Evolutionary conservation across 2,888 invertebrate species (phyloP).

Genomic region (Tinea pellionella): DNA sequence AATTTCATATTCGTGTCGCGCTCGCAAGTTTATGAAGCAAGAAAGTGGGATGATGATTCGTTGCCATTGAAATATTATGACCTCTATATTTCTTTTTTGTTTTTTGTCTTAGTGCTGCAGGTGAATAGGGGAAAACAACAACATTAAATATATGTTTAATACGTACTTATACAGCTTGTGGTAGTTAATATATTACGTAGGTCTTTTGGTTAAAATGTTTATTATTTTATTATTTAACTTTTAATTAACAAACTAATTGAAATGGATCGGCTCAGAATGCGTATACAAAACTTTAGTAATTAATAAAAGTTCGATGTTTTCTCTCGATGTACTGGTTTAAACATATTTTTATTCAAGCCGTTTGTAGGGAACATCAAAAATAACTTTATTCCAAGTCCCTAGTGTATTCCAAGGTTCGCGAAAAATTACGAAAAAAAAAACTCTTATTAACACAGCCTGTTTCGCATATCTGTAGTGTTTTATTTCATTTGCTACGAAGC

Average conservation of each 20-base stretch:
- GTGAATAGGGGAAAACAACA: background rate
- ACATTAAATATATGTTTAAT: too few species aligned
- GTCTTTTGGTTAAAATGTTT: too few species aligned
- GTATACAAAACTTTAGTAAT: too few species aligned
- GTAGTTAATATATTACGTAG: too few species aligned
- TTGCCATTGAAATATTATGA: constrained; percentile 12
- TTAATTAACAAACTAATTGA: too few species aligned
- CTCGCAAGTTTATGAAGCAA: constrained; percentile 11
- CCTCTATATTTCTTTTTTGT: constrained; percentile 3
- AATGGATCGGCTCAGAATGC: too few species aligned
- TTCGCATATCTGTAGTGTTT: constrained; percentile 25
- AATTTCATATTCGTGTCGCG: constrained; percentile 8
- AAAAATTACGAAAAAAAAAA: background rate
- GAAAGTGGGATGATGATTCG: constrained; percentile 2
- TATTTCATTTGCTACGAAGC: constrained; percentile 30
- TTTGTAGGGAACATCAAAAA: background rate
- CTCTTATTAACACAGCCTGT: constrained; percentile 2
- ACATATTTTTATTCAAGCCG: background rate
- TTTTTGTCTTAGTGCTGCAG: background rate
- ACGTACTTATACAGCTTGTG: too few species aligned
- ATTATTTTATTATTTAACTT: too few species aligned
- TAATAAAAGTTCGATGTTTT: too few species aligned
- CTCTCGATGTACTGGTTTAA: too few species aligned
- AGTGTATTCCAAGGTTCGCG: too few species aligned
- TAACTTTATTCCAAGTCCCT: too few species aligned